phyloP scores from a whole-genome alignment of 2,797 vertebrate species.

The Anguilla anguilla region DNA sequence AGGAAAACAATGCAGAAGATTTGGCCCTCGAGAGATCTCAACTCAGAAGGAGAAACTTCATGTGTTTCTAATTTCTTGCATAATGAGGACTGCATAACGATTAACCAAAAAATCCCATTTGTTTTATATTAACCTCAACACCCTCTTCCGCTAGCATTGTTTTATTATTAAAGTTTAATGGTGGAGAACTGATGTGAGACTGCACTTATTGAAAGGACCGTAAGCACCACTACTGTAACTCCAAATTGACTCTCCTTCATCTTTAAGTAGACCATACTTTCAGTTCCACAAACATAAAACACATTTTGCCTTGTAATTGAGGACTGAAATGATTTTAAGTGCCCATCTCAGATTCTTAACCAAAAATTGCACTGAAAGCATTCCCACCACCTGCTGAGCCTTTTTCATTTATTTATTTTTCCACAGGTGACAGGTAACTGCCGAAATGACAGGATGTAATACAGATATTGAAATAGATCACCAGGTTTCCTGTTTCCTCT shows the following conservation, averaged over 20 bases:
- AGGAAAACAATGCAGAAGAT: not conserved
- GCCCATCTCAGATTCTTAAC: not conserved
- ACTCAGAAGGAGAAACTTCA: not conserved
- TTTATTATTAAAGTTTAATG: conserved; percentile 9
- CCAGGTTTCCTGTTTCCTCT: not conserved
- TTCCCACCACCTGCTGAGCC: not conserved
- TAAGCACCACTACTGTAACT: not conserved
- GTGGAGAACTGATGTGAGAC: not conserved
- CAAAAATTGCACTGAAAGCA: conserved; percentile 1
- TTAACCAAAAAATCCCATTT: not conserved
- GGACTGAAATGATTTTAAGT: not conserved
- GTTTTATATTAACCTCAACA: conserved; percentile 9
- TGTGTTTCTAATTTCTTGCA: not conserved
- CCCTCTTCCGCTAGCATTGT: not conserved
- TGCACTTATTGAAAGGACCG: not conserved
- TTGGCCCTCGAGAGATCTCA: conserved; percentile 10
- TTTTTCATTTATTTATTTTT: not conserved
- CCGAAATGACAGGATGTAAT: not conserved
- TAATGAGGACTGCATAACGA: conserved; percentile 16
- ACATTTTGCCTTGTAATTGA: not conserved
- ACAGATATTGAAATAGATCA: not conserved
- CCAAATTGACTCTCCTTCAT: not conserved
- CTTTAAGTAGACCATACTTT: not conserved
- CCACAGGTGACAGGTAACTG: not conserved
- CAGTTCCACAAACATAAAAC: not conserved